Evolutionary conservation across 2,888 invertebrate species (phyloP), one percentile per base, ranked within the genome.

Genomic region (Ormyrus thymus): DNA sequence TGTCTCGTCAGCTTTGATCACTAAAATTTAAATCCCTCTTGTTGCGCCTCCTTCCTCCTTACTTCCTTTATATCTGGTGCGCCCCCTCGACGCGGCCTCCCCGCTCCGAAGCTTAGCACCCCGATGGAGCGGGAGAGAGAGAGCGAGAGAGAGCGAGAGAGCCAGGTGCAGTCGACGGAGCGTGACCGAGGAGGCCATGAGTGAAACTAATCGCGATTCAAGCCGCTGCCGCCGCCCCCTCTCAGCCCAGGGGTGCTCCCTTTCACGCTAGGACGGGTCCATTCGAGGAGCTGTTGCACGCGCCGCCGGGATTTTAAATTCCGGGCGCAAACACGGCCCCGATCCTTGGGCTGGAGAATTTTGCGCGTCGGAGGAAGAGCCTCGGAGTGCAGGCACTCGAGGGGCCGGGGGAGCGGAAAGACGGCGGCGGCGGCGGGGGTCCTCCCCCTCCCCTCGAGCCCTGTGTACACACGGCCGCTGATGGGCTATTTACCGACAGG

Each of bases 141-240:
- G 29, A 29, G 29, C 1, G 29, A 29, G 29, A 29, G 29, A 29
- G 29, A 29, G 29, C 48, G 56, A 53, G 66, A n/a, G 51, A 80
- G 78, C 84, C 86, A 86, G 86, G 86, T 86, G 86, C 78, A 83
- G 69, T 75, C 83, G 81, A 73, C 82, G 83, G 81, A 84, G 85
- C 86, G 84, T 84, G 82, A 82, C 83, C 80, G 83, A 82, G 82
- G 82, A 84, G 84, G 83, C 59, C 48, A 80, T 76, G 83, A 83
- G 83, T 83, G 85, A 82, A 83, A 84, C 85, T 86, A 86, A 86
- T 86, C 84, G 84, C 82, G 81, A 85, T 85, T 84, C 82, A 81
- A 81, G 70, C 59, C 48, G 55, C 55, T 7, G 77, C 78, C 80
- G 77, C 80, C 79, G 78, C 77, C 80, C 80, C 72, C 65, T 62